Evolutionary conservation across 2,797 vertebrate genomes (phyloP), one percentile per base, ranked within the genome.

Genomic region (Tapirus indicus): DNA sequence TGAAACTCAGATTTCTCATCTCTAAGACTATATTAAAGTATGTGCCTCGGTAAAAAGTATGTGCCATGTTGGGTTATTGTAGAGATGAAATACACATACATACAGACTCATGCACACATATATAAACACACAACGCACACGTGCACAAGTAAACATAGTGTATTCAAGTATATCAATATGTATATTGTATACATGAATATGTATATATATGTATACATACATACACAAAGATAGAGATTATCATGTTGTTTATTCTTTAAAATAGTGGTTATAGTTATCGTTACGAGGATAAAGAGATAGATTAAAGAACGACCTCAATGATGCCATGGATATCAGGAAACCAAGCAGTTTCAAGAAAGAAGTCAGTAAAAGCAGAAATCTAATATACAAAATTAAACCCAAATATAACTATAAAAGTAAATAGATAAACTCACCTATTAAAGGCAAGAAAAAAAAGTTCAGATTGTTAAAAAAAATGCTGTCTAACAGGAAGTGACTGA

Each of bases 311-410:
- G 71, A 44, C 10, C 32, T 91, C 29, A 38, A 1, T 74, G 38
- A 74, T 69, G 47, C 38, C 54, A 35, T 64, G 23, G 47, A 75
- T 88, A 71, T 71, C 85, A 85, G 9, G 12, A 49, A 87, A 80
- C 7, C 17, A 47, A 54, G 41, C 5, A 64, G 25, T 84, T 85
- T 94, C n/a, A 68, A 87, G 74, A 52, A 78, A 80, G 23, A 64
- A 77, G 44, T 62, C 27, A 41, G n/a, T 49, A 74, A 56, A 84
- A 32, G 7, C 38, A 2, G 20, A 79, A 90, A 95, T 84, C 23
- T 84, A 64, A 92, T 27, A 71, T 0, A 87, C 32, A 89, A 89
- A 94, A 86, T 52, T 78, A 95, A 92, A 69, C 21, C 47, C 38
- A 95, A 80, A 27, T 5, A 49, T 35, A 56, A n/a, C 4, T 69